Evolutionary conservation across 1,140 invertebrate species (phyloP), one percentile per base, ranked within the genome.

Genomic region (Zaprionus taronus): DNA sequence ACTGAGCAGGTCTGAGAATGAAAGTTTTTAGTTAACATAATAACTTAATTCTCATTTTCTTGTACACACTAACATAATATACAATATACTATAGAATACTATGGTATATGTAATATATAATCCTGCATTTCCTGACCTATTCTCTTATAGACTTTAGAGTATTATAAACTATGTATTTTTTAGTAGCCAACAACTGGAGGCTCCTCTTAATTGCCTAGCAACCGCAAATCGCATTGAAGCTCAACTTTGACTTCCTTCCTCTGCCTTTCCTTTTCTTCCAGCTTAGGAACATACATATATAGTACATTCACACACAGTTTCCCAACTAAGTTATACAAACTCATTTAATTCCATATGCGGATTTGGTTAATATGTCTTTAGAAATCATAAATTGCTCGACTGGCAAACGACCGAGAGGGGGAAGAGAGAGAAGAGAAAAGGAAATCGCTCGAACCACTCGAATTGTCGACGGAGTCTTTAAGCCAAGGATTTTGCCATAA

Each of bases 401-500:
- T 49, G 3, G 7, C 6, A 41, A 34, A 34, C 9, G 31, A 34
- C 2, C 9, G 9, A 34, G 31, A 11, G 9, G 11, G 31, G 38
- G 41, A 44, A 6, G n/a, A 17, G 41, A 4, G 41, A 7, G n/a
- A 4, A n/a, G 41, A 4, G 41, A 3, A 4, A 9, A 17, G n/a
- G 2, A 6, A n/a, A 41, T 5, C 5, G 14, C 4, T 15, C 5
- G 15, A n/a, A 17, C 6, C n/a, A 34, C 28, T 58, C 56, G 56
- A 38, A 58, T 58, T 24, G 47, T 20, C 20, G 57, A 14, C 2
- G 6, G 5, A 34, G 34, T 38, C 57, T 60, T 60, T 22, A 38
- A 38, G 31, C 57, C 51, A 66, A 64, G 12, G 26, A 12, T 51
- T 61, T 26, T 26, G 26, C 41, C 60, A 56, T 63, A 26, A 56